These are phyloP conservation scores for Nycticebus coucang DNA, from an alignment of 2,113 vertebrate genomes.

Conservation along the genomic window DNA sequence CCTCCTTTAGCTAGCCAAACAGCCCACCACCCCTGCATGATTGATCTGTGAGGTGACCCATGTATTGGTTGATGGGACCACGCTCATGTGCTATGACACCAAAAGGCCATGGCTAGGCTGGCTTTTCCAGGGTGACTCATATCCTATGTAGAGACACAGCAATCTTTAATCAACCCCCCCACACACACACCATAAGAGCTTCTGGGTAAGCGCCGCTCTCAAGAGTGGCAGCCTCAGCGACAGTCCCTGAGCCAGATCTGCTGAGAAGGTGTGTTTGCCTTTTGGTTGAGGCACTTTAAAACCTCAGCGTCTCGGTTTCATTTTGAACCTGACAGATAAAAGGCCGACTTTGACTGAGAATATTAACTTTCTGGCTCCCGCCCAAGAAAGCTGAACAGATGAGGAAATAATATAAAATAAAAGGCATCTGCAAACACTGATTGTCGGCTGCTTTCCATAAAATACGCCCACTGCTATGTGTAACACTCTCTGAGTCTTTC, in stretches of 20 bases:
- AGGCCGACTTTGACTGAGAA: constrained; percentile 78
- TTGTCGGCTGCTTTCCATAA: constrained; percentile 69
- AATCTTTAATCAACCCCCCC: neutral
- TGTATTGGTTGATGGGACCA: neutral
- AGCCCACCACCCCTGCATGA: neutral
- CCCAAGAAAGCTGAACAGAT: constrained; percentile 75
- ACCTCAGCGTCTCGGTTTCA: constrained; percentile 71
- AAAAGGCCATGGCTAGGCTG: neutral
- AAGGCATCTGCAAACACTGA: constrained; percentile 64
- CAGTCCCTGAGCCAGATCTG: neutral
- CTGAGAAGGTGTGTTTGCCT: constrained; percentile 68
- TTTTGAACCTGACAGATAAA: constrained; percentile 82
- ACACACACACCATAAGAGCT: neutral
- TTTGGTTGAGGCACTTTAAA: constrained; percentile 68
- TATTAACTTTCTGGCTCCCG: constrained; percentile 75
- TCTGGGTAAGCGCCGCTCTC: neutral
- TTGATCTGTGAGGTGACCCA: neutral
- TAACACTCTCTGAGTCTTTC: constrained; percentile 55
- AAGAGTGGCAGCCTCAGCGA: neutral
- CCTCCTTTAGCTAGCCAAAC: neutral
- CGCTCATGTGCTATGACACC: neutral
- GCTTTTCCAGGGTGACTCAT: neutral
- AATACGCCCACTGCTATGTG: constrained; percentile 70
- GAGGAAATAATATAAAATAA: constrained; percentile 76
- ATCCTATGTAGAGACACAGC: neutral